Evolutionary conservation across 1,140 invertebrate species (phyloP).

Genomic region (Cylas formicarius): DNA sequence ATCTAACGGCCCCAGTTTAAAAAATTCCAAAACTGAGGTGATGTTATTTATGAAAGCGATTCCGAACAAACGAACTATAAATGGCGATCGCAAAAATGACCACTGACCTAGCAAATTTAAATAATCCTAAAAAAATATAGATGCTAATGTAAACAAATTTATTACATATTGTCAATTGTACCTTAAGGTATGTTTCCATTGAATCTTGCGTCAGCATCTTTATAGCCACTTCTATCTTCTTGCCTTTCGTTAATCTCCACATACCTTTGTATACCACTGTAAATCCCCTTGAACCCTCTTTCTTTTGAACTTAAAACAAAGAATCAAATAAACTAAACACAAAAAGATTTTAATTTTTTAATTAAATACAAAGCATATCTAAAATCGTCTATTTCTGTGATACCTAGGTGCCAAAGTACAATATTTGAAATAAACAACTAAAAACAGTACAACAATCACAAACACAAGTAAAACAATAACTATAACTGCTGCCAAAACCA

Average conservation of each 20-base stretch:
- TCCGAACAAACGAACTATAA: slow-evolving; percentile 68
- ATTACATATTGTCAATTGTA: slow-evolving; percentile 32
- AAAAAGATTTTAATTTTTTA: no score
- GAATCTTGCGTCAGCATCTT: slow-evolving; percentile 64
- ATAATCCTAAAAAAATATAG: slow-evolving; percentile 56
- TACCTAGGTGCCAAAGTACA: slow-evolving; percentile 23
- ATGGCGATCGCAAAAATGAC: slow-evolving; percentile 64
- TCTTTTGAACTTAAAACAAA: slow-evolving; percentile 53
- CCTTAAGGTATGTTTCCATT: slow-evolving; percentile 49
- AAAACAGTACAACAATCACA: slow-evolving; percentile 18
- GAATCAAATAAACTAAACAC: no score
- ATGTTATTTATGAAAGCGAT: slow-evolving; percentile 61
- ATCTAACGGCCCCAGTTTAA: slow-evolving; percentile 70
- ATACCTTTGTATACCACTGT: slow-evolving; percentile 58
- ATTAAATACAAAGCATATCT: no score
- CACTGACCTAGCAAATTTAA: slow-evolving; percentile 66
- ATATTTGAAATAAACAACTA: slow-evolving; percentile 27
- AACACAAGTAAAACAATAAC: slow-evolving; percentile 23
- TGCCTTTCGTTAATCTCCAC: slow-evolving; percentile 60
- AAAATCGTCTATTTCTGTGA: slow-evolving; percentile 19
- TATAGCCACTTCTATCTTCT: slow-evolving; percentile 65
- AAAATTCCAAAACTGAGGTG: slow-evolving; percentile 74
- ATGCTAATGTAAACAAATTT: neutral
- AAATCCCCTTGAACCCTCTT: slow-evolving; percentile 51
- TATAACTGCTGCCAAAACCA: slow-evolving; percentile 27